Base-by-base conservation (phyloP, 2,888 invertebrate genomes). In the Luperina nickerlii region DNA sequence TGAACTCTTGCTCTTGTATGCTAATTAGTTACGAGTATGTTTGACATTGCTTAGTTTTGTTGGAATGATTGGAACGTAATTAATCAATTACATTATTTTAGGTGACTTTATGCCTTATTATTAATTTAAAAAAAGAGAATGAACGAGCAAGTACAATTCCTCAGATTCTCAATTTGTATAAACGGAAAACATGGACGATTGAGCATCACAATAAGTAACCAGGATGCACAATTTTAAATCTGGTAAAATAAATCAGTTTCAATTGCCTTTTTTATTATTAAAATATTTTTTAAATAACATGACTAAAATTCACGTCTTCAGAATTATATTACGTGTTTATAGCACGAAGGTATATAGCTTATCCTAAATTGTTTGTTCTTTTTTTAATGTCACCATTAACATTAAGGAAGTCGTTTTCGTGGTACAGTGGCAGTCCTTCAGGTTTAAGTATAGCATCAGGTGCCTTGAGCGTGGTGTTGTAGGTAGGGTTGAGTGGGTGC, bases 401-500 rank as follows among this genome's bases (percentile, higher is more conserved):
- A 11, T 27, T 70, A 15, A 85, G 66, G 18, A 85, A n/a, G n/a
- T 85, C 96, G 67, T 92, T 93, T 82, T 96, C 95, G 72, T 96
- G 92, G 88, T 92, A 93, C 0, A 96, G 88, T 0, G 96, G 96
- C 8, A 96, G 83, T 0, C 96, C 96, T 88, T 93, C 93, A 38
- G 93, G 89, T 71, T 92, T 92, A 0, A 96, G 90, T 0, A 84
- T 84, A 1, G 90, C 92, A 0, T 91, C 91, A 1, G 96, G 95
- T 9, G 93, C 87, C 3, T 90, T 81, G 71, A 93, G 93, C 0
- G 88, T 93, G 24, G 92, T 91, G 24, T 91, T 96, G 86, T 94
- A 97, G 1, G 93, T 88, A 0, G 97, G 97, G 87, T 97, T 97
- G n/a, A 96, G 80, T 2, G 97, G 97, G 87, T 97, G 97, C 2